Conservation (phyloP, 2,797 vertebrate species). For the Darevskia nairensis region DNA sequence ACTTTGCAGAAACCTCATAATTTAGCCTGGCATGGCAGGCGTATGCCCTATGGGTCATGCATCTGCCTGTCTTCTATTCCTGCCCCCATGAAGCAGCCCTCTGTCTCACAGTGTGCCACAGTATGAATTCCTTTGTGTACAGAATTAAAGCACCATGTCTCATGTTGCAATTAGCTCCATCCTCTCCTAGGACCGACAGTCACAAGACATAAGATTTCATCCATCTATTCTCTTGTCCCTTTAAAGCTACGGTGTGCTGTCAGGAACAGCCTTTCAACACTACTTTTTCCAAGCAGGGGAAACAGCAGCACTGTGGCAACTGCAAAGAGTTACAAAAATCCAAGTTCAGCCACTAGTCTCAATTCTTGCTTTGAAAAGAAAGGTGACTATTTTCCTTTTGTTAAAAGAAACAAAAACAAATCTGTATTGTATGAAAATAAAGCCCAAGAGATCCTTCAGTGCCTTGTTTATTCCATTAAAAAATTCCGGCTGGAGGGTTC, state of each 20-base stretch:
- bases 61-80: too few relatives aligned
- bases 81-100: background rate
- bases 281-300: background rate
- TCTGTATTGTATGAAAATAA: slow-evolving; percentile 23
- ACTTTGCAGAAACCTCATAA: background rate
- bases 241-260: background rate
- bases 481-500: slow-evolving; percentile 13
- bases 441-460: slow-evolving; percentile 32
- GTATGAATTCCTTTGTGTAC: background rate
- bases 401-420: background rate
- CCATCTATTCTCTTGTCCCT: background rate
- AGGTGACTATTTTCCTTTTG: background rate
- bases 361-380: background rate
- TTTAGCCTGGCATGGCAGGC: background rate
- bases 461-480: slow-evolving; percentile 39
- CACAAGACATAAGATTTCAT: background rate
- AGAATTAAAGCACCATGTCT: background rate
- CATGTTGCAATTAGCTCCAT: background rate
- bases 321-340: background rate
- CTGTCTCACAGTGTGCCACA: background rate
- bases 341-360: background rate
- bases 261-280: background rate
- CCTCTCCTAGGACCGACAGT: background rate
- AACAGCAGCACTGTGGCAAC: background rate
- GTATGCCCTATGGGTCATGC: background rate